Evolutionary conservation across 2,797 vertebrate genomes (phyloP).

Genomic region (Mergus octosetaceus): DNA sequence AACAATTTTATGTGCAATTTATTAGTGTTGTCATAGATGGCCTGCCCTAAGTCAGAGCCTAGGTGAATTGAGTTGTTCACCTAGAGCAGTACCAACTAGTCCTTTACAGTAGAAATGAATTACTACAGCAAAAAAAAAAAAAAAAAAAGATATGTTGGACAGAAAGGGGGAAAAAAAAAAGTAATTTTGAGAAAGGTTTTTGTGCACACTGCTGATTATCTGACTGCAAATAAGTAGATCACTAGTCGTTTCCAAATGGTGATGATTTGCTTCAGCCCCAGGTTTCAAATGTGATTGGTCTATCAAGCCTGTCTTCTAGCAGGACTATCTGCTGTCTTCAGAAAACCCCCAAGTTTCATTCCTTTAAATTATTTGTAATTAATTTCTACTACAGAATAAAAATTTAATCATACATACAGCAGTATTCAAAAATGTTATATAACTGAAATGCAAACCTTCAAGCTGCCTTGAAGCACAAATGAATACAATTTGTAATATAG

Average conservation of each 20-base stretch:
- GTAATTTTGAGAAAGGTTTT: background rate
- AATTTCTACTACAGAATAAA: background rate
- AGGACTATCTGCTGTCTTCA: background rate
- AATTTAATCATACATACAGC: background rate
- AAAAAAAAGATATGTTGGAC: background rate
- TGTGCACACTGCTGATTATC: background rate
- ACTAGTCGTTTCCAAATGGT: background rate
- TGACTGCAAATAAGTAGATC: background rate
- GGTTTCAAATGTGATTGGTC: background rate
- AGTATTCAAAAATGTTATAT: background rate
- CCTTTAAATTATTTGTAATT: background rate
- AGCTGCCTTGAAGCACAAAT: background rate
- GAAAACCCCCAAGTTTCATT: background rate
- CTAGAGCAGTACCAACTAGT: background rate
- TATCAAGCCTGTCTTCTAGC: background rate
- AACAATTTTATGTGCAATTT: constrained; percentile 74
- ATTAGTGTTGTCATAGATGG: constrained; percentile 50
- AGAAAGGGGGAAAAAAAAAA: background rate
- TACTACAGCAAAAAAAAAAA: background rate
- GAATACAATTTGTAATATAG: background rate
- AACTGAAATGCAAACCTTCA: background rate
- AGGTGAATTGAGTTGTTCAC: constrained; percentile 69
- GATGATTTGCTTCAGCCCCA: background rate
- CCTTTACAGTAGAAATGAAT: background rate
- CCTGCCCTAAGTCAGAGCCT: constrained; percentile 46